Conservation (phyloP, 2,113 vertebrate genomes). For the Amphiprion percula region DNA sequence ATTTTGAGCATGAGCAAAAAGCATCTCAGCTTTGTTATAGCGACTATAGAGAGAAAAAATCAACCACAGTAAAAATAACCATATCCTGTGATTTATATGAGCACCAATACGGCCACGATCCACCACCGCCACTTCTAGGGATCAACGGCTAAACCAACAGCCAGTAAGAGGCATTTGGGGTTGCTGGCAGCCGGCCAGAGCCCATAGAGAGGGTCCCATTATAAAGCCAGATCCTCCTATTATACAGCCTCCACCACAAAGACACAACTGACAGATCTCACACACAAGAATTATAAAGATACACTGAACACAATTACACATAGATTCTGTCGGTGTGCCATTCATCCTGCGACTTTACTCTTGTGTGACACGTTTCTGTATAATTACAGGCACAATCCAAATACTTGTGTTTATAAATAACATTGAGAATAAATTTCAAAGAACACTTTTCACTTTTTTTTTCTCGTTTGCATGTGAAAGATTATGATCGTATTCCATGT, state of each 20-base stretch:
- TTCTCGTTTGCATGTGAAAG: constrained; percentile 4
- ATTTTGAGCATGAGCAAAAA: constrained; percentile 53
- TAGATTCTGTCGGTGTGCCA: constrained; percentile 23
- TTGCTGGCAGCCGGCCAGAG: constrained; percentile 69
- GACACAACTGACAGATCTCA: constrained; percentile 50
- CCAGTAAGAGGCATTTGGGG: constrained; percentile 65
- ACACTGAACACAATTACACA: constrained; percentile 15
- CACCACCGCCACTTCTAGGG: constrained; percentile 72
- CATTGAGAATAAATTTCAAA: constrained; percentile 36
- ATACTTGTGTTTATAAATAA: constrained; percentile 39
- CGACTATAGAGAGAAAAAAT: constrained; percentile 34
- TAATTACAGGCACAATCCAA: constrained; percentile 44
- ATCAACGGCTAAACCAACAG: constrained; percentile 81
- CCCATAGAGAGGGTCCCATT: constrained; percentile 67
- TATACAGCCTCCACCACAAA: constrained; percentile 60
- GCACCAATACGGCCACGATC: constrained; percentile 39
- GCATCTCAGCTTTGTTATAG: constrained; percentile 50
- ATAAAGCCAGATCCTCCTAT: constrained; percentile 65
- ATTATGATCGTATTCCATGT: constrained; percentile 7
- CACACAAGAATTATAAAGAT: constrained; percentile 53
- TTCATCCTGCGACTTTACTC: not conserved
- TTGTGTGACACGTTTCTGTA: constrained; percentile 31
- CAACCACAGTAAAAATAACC: constrained; percentile 61
- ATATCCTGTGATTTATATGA: constrained; percentile 67
- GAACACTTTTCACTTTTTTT: not conserved